A percentile compares a stretch with the other conserved stretches of the same genome.
Evolutionary conservation across 1,140 invertebrate species (phyloP).

Genomic region (Chelonus insularis): DNA sequence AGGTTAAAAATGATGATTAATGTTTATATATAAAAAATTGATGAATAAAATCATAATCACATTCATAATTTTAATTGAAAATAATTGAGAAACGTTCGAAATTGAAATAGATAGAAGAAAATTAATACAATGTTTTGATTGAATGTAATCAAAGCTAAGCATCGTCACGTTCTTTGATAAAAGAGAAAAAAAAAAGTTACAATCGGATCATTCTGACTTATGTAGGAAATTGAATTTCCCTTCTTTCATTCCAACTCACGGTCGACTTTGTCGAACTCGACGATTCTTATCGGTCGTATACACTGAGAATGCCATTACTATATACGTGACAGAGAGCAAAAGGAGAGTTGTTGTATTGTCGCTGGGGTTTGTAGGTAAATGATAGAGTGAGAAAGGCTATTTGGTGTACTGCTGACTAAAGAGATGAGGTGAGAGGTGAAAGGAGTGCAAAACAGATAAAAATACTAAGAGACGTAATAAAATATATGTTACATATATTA

Average conservation of each 20-base stretch:
- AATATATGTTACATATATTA: conserved; percentile 14
- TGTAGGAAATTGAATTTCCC: conserved; percentile 12
- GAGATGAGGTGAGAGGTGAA: background rate
- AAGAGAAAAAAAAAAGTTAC: conserved; percentile 5
- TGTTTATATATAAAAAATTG: no score
- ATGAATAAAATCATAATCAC: no score
- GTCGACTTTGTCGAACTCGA: conserved; percentile 21
- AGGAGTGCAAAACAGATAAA: background rate
- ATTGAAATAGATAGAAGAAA: no score
- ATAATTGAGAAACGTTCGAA: no score
- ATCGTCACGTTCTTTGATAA: background rate
- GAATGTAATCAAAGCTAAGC: background rate
- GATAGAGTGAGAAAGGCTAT: no score
- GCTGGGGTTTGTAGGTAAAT: no score
- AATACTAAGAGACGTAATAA: conserved; percentile 6
- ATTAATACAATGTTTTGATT: background rate
- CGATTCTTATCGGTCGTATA: conserved; percentile 24
- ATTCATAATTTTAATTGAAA: no score
- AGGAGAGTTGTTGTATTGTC: no score
- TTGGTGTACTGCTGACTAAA: no score
- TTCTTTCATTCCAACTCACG: conserved; percentile 19
- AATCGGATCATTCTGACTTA: background rate
- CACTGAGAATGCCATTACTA: conserved; percentile 5
- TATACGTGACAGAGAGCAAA: conserved; percentile 1
- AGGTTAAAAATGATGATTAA: no score